Evolutionary conservation across 2,888 invertebrate genomes (phyloP).

Genomic region (Papilio protenor): DNA sequence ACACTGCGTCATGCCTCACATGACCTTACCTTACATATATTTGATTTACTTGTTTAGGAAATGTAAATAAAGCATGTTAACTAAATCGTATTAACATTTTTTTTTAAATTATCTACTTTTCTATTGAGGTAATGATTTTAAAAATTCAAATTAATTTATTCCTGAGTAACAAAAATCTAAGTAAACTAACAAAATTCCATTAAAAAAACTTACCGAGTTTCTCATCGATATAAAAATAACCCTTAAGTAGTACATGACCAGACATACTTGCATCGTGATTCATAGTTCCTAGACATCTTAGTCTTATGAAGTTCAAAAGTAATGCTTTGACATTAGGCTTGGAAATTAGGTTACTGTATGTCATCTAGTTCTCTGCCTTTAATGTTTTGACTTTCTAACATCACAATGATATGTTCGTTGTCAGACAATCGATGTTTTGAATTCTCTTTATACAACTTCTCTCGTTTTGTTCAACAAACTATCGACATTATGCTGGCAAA

Average conservation of each 20-base stretch:
- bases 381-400: slow-evolving; percentile 19
- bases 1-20: slow-evolving; percentile 39
- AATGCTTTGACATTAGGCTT: not conserved
- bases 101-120: too few species aligned
- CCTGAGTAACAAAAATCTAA: too few species aligned
- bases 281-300: not conserved
- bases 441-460: slow-evolving; percentile 8
- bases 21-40: slow-evolving; percentile 31
- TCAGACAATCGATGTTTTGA: slow-evolving; percentile 22
- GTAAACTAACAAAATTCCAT: too few species aligned
- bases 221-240: too few species aligned
- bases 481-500: not conserved
- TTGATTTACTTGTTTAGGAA: not conserved
- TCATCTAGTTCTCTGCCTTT: not conserved
- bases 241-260: too few species aligned
- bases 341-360: not conserved
- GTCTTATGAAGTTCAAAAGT: not conserved
- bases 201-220: too few species aligned
- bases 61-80: not conserved
- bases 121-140: too few species aligned
- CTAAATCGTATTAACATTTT: too few species aligned
- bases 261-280: too few species aligned
- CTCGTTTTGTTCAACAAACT: slow-evolving; percentile 11
- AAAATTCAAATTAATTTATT: too few species aligned
- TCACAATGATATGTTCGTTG: slow-evolving; percentile 16